phyloP scores from a whole-genome alignment of 2,113 vertebrate species.

The Damaliscus lunatus region DNA sequence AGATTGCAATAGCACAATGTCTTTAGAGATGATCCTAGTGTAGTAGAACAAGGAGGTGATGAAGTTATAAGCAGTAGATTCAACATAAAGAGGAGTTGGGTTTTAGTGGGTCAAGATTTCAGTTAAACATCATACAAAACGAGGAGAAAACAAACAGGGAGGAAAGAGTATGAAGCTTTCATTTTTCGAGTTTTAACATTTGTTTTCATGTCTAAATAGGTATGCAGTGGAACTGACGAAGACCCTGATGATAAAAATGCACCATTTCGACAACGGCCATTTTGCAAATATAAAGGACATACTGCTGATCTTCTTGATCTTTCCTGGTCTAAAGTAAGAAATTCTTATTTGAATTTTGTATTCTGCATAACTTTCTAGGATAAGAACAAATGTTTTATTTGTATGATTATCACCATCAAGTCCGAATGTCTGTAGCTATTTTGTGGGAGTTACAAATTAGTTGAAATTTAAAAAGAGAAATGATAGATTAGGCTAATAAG shows the following conservation, averaged over 20 bases:
- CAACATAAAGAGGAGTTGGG: background rate
- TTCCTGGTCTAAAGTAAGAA: slow-evolving; percentile 98
- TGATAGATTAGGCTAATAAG: background rate
- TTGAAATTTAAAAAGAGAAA: background rate
- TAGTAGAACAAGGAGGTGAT: background rate
- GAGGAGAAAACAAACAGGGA: background rate
- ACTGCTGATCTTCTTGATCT: slow-evolving; percentile 97
- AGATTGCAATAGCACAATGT: background rate
- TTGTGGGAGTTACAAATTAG: slow-evolving; percentile 18
- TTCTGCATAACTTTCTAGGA: slow-evolving; percentile 11
- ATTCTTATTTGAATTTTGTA: background rate
- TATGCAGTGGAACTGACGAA: slow-evolving; percentile 88
- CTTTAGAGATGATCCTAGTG: background rate
- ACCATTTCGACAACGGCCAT: slow-evolving; percentile 93
- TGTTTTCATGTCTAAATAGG: slow-evolving; percentile 77
- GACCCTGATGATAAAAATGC: slow-evolving; percentile 95
- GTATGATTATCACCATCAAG: background rate
- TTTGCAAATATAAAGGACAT: slow-evolving; percentile 99
- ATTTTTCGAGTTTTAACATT: slow-evolving; percentile 7
- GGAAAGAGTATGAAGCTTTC: background rate
- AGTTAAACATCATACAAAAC: background rate
- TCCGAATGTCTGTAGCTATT: background rate
- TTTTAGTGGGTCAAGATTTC: background rate
- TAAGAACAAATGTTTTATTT: background rate
- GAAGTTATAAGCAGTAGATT: background rate